Base-by-base conservation (phyloP, 2,113 vertebrate species). In the Notothenia coriiceps region DNA sequence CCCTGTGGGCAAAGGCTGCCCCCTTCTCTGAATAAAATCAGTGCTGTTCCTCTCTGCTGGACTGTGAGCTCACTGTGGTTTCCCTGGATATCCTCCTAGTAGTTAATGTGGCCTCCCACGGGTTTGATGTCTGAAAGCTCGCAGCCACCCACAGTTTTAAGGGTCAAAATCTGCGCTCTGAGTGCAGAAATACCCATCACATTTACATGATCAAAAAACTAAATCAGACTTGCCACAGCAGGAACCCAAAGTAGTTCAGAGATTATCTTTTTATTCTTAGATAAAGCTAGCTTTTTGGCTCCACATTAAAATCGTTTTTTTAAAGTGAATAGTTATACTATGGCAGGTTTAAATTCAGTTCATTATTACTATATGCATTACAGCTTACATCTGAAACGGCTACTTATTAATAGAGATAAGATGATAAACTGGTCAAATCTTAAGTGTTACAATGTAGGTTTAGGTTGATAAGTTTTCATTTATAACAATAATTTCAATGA, bases 51-150 rank as follows among this genome's bases (percentile, higher is more conserved):
- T 74, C 72, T 78, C 59, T 3, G 11, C 25, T 0, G 33, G 35
- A 70, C 15, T 40, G 35, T 57, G 12, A 51, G 56, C 62, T 82
- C 57, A 69, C 61, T 74, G 63, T 69, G 70, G 63, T 56, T 61
- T 80, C 57, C 73, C 59, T 50, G 70, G 61, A 50, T 73, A 62
- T 81, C 84, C 52, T 77, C 81, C 61, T 49, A 74, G 75, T 67
- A 63, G 74, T 66, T 83, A 81, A 79, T 80, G 62, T 55, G 52
- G 46, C 33, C 18, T 84, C 80, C 60, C 63, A 47, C 46, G 14
- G 65, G 55, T 54, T 68, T 78, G 35, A 7, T 63, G 50, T 77
- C 76, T 76, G 52, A 77, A 81, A 73, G 84, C 77, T n/a, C 49
- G 20, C 13, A 46, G 64, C 60, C 67, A 79, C 74, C 74, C 56